Evolutionary conservation across 2,888 invertebrate genomes (phyloP), one percentile per base, ranked within the genome.

Genomic region (Diploptera punctata): DNA sequence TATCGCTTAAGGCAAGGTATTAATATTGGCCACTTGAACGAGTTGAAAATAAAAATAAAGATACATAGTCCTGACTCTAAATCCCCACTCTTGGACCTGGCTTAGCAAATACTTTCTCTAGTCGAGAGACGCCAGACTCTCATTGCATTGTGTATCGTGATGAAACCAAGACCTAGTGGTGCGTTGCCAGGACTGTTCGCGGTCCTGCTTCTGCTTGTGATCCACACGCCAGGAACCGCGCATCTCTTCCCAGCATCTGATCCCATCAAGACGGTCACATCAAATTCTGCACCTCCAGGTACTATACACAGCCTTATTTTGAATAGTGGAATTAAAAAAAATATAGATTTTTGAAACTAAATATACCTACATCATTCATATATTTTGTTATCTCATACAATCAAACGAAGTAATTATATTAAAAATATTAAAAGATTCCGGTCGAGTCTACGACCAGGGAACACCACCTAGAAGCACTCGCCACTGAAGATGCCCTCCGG

Each of bases 231-330:
- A 3, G 26, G 65, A 26, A 19, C 67, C 67, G 71, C 65, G 26
- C 71, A 71, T 26, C 67, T 71, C 24, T 71, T 71, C 54, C 62
- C 67, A n/a, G 71, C 71, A 2, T 26, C 49, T 7, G 71, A 70
- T 24, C 10, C 49, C 33, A n/a, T 10, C 38, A 61, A 61, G 33
- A 9, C 26, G 16, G 1, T 16, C 29, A 47, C n/a, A 7, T 3
- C 47, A 7, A 33, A 10, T 33, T 10, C 57, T 9, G 57, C 57
- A n/a, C 2, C 57, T 13, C 31, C 57, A 57, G 57, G 57, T 57
- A 57, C 57, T 52, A 13, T 52, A n/a, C 33, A 33, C 33, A 10
- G 33, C 33, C 33, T 33, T 10, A 7, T 33, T 33, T 33, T 33
- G 33, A 33, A 33, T 33, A 33, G 33, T 7, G 33, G 33, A 10